Conservation (phyloP, 2,113 vertebrate species). For the Ceuthmochares aereus region DNA sequence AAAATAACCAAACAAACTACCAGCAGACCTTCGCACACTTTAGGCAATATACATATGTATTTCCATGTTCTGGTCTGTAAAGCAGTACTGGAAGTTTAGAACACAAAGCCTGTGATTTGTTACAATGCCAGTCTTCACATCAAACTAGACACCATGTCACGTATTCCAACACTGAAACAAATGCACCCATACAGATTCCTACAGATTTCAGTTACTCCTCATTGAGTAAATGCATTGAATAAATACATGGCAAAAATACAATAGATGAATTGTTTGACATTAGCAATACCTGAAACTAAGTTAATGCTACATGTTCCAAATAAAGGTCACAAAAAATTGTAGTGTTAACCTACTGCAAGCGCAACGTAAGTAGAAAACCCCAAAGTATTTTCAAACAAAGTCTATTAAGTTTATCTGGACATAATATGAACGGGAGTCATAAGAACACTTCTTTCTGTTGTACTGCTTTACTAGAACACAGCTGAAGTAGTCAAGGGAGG, state of each 20-base stretch:
- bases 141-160: not conserved
- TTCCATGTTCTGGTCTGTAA: not conserved
- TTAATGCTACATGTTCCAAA: not conserved
- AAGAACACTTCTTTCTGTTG: not conserved
- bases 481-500: not conserved
- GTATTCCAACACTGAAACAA: not conserved
- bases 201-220: not conserved
- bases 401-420: not conserved
- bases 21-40: not conserved
- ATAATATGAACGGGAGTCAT: not conserved
- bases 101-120: fast-evolving
- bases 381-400: not conserved
- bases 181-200: not conserved
- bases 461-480: not conserved
- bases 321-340: not conserved
- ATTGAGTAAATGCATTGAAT: not conserved
- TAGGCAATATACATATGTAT: not conserved
- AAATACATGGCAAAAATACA: not conserved
- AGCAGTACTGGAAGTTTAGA: not conserved
- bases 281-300: not conserved
- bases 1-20: not conserved
- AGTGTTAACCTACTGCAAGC: not conserved
- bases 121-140: not conserved
- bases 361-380: not conserved
- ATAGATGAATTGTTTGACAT: not conserved